A percentile compares a stretch with the other conserved stretches of the same genome.
phyloP scores from a whole-genome alignment of 2,797 vertebrate species.

The Crypturellus tataupa region DNA sequence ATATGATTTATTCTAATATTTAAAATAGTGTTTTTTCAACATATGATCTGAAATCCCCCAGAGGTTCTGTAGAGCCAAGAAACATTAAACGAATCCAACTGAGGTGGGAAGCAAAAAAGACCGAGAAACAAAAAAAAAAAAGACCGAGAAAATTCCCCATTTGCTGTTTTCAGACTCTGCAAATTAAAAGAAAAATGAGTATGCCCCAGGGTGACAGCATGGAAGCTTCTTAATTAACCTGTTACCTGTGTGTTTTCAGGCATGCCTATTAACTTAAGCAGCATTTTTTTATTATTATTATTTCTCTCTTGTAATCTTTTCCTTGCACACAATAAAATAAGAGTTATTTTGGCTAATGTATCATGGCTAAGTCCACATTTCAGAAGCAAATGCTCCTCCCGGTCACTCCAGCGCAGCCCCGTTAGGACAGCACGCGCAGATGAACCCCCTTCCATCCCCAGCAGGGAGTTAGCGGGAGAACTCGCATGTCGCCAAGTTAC shows the following conservation, averaged over 20 bases:
- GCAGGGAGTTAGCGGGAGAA: too few relatives aligned
- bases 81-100: not conserved
- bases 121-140: not conserved
- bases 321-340: not conserved
- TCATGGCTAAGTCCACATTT: not conserved
- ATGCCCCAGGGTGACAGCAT: not conserved
- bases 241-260: not conserved
- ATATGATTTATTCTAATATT: not conserved
- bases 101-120: not conserved
- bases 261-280: not conserved
- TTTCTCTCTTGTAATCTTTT: not conserved
- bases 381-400: not conserved
- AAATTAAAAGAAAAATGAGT: not conserved
- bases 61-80: not conserved
- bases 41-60: not conserved
- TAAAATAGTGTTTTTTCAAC: not conserved
- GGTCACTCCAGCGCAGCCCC: not conserved
- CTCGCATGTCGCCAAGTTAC: not conserved
- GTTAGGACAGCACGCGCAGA: not conserved
- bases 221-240: not conserved
- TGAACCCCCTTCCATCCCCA: not conserved
- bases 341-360: not conserved
- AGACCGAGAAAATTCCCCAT: not conserved
- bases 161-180: not conserved
- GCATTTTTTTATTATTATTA: not conserved